Base-by-base conservation (phyloP, 2,113 vertebrate species). In the Eubucco bourcierii region DNA sequence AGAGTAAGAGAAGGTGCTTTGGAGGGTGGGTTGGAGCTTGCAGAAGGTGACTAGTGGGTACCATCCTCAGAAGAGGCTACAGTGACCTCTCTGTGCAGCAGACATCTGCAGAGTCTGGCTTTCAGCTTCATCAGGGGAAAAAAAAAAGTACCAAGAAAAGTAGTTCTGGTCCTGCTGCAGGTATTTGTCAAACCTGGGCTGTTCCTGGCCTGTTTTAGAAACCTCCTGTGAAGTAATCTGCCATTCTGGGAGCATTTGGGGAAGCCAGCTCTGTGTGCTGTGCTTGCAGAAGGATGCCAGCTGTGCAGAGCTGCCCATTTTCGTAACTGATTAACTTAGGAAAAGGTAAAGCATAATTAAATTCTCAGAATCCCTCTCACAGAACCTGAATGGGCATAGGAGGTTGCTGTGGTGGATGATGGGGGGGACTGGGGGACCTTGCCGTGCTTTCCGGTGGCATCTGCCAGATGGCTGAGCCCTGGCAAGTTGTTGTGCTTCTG, bases 341-440 rank as follows among this genome's bases (percentile, higher is more conserved):
- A 15, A 19, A 74, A 65, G 68, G 60, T 65, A 55, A 90, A 92
- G 61, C 68, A 0, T 77, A 53, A 72, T 85, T 24, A n/a, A 37
- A 33, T 29, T 60, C 60, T 28, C 4, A 28, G 61, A 65, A 60
- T 67, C 61, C 72, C 61, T 60, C 67, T 37, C 4, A 2, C 66
- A 59, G 77, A 50, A 41, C 41, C 34, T 5, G 10, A 60, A 14
- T 1, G 1, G 0, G 0, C 10, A 1, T 4, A 13, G 0, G 4
- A 70, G 55, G 1, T 41, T 39, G 72, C 46, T 2, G 1, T 33
- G 53, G 52, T 11, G 4, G 55, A 2, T 25, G 61, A 13, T 9
- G 21, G 76, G 41, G 46, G 17, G 25, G 37, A 56, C 5, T 13
- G 1, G 41, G 71, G 15, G 16, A 21, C 44, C 76, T 73, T 60